Percentiles rank a stretch among this genome's conserved stretches.
phyloP scores from a whole-genome alignment of 1,140 invertebrate genomes.

The Spodoptera litura region DNA sequence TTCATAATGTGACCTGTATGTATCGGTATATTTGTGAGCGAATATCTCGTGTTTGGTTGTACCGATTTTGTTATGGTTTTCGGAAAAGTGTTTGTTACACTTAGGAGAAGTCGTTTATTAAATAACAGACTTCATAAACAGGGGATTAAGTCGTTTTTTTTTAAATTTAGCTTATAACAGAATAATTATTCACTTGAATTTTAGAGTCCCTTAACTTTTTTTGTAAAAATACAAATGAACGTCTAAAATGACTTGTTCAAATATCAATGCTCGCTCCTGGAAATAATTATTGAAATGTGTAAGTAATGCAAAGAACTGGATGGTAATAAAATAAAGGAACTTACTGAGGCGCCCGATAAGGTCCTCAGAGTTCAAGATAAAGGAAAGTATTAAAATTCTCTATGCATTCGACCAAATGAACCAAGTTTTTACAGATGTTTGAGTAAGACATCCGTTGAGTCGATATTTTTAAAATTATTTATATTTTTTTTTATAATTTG shows the following conservation, averaged over 20 bases:
- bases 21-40: too few relatives aligned
- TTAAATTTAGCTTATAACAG: too few relatives aligned
- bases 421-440: conserved; percentile 77
- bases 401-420: conserved; percentile 80
- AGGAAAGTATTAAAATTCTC: conserved; percentile 80
- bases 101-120: too few relatives aligned
- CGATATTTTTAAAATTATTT: conserved; percentile 16
- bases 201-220: too few relatives aligned
- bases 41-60: too few relatives aligned
- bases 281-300: conserved; percentile 20
- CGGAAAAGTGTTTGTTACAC: too few relatives aligned
- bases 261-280: not conserved
- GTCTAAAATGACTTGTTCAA: not conserved
- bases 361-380: conserved; percentile 74
- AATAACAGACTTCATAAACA: too few relatives aligned
- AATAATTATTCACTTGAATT: too few relatives aligned
- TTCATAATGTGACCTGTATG: too few relatives aligned
- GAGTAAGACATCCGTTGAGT: conserved; percentile 56
- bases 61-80: too few relatives aligned
- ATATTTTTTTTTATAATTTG: not conserved
- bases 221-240: not conserved
- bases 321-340: conserved; percentile 47
- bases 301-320: conserved; percentile 31
- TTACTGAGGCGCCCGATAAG: conserved; percentile 61
- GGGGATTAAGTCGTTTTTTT: too few relatives aligned